These are phyloP conservation scores for Carassius gibelio DNA, from an alignment of 2,113 vertebrate genomes.

Conservation along the genomic window DNA sequence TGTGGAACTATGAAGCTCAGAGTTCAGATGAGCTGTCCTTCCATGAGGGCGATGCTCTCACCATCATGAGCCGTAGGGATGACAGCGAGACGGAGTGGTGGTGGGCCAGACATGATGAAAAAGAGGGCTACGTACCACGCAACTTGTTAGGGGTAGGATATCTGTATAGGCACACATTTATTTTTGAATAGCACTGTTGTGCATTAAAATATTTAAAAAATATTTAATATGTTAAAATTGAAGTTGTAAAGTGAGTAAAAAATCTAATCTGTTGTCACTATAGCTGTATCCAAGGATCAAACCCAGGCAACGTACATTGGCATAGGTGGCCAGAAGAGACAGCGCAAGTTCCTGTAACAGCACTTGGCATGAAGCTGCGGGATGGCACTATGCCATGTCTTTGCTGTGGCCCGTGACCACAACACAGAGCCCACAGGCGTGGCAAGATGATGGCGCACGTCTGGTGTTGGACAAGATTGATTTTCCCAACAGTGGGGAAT, in stretches of 20 bases:
- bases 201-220: neutral
- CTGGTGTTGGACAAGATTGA: slow-evolving; percentile 16
- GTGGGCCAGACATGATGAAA: slow-evolving; percentile 91
- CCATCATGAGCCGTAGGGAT: slow-evolving; percentile 87
- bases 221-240: neutral
- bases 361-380: slow-evolving; percentile 50
- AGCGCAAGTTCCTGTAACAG: slow-evolving; percentile 7
- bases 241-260: neutral
- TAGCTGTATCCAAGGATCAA: slow-evolving; percentile 97
- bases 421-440: neutral
- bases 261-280: slow-evolving; percentile 41
- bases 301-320: slow-evolving; percentile 92
- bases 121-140: slow-evolving; percentile 93
- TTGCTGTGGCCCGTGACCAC: slow-evolving; percentile 36
- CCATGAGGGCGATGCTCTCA: slow-evolving; percentile 89
- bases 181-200: too few relatives aligned
- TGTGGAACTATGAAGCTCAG: slow-evolving; percentile 93
- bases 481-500: slow-evolving; percentile 3
- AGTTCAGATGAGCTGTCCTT: slow-evolving; percentile 89
- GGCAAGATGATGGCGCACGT: slow-evolving; percentile 32
- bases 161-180: neutral
- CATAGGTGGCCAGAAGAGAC: slow-evolving; percentile 67
- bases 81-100: slow-evolving; percentile 95
- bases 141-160: slow-evolving; percentile 92
- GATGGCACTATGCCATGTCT: slow-evolving; percentile 22